Conservation (phyloP, 2,113 vertebrate species). For the Panthera leo region DNA sequence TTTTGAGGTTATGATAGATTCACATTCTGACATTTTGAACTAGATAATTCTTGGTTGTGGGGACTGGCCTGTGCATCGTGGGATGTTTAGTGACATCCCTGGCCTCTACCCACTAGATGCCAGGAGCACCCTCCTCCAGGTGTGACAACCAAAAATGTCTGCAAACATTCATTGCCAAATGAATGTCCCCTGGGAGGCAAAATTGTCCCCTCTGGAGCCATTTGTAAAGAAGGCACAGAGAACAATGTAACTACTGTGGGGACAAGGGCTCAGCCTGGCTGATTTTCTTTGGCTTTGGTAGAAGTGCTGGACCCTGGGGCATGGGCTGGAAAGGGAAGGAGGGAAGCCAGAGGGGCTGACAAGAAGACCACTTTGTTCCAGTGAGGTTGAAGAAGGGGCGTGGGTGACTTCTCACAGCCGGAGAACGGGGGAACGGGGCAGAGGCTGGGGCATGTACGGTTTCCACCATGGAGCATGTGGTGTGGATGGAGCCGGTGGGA, state of each 20-base stretch:
- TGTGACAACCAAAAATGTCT: not conserved
- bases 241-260: fast-evolving
- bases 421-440: no score
- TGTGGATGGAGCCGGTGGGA: not conserved
- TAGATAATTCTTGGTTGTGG: not conserved
- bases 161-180: not conserved
- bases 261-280: not conserved
- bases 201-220: not conserved
- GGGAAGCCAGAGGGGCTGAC: not conserved
- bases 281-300: not conserved
- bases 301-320: not conserved
- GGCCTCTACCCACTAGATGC: not conserved
- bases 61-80: not conserved
- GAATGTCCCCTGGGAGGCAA: not conserved
- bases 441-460: not conserved
- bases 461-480: not conserved
- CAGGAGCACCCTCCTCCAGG: not conserved
- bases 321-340: not conserved
- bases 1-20: not conserved
- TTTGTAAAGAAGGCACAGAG: not conserved
- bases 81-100: not conserved
- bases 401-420: not conserved
- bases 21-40: not conserved
- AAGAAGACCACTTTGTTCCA: not conserved
- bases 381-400: not conserved